These are phyloP conservation scores for Silurus aristotelis DNA, from an alignment of 2,797 vertebrate genomes.

Conservation along the genomic window DNA sequence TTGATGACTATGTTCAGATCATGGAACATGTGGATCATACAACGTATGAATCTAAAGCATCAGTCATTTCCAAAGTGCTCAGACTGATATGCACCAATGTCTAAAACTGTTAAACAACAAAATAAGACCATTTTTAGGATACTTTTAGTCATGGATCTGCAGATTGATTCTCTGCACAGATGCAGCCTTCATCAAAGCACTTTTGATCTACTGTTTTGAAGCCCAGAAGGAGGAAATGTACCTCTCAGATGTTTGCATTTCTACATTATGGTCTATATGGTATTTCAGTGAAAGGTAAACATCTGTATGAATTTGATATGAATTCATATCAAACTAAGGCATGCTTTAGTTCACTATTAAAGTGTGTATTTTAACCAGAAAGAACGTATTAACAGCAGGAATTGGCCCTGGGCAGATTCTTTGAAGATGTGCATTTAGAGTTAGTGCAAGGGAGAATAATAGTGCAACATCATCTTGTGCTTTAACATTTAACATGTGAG, in stretches of 20 bases:
- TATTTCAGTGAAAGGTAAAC: background rate
- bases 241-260: conserved; percentile 12
- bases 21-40: background rate
- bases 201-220: conserved; percentile 29
- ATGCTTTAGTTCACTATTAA: background rate
- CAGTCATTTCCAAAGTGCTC: background rate
- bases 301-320: background rate
- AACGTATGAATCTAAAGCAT: background rate
- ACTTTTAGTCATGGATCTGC: background rate
- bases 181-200: conserved; percentile 17
- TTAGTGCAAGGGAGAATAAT: background rate
- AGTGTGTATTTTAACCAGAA: background rate
- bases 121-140: background rate
- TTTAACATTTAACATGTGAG: background rate
- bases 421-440: conserved; percentile 3
- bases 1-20: background rate
- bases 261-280: background rate
- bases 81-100: background rate
- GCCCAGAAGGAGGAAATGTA: background rate
- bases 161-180: background rate
- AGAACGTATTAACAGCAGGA: conserved; percentile 6
- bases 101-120: background rate
- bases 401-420: background rate
- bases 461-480: background rate
- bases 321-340: background rate